phyloP scores from a whole-genome alignment of 2,113 vertebrate species.

The Sapayoa aenigma region DNA sequence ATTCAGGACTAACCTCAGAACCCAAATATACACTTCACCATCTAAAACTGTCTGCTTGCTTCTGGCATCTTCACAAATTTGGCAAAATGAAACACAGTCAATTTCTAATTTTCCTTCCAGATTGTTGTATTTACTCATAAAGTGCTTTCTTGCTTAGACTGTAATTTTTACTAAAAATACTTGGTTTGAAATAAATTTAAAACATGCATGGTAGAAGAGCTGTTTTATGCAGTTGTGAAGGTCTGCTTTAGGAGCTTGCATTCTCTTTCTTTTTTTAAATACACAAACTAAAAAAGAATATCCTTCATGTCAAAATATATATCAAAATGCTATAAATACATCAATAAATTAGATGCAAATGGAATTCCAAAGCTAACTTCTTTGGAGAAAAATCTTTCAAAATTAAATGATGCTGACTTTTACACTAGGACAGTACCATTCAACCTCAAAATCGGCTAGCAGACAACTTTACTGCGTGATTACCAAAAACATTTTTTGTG shows the following conservation, averaged over 20 bases:
- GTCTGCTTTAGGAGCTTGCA: neutral
- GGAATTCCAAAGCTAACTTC: neutral
- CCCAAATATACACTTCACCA: neutral
- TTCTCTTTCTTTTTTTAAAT: neutral
- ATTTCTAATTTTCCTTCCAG: neutral
- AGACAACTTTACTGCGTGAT: neutral
- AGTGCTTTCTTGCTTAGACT: neutral
- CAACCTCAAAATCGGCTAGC: neutral
- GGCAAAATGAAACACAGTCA: neutral
- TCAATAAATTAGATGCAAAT: neutral
- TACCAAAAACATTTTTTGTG: neutral
- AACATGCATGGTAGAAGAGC: neutral
- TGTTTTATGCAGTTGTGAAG: neutral
- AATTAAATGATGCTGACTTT: neutral
- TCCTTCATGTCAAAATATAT: neutral
- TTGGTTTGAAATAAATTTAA: neutral
- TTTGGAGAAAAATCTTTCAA: neutral
- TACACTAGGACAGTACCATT: neutral
- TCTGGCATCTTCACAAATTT: neutral
- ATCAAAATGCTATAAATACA: neutral
- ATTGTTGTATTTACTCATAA: conserved; percentile 1
- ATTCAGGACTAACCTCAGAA: conserved; percentile 40
- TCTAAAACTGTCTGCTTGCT: neutral
- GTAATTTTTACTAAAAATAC: conserved; percentile 40
- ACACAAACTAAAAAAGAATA: neutral